Percentiles rank a stretch among this genome's conserved stretches.
phyloP scores from a whole-genome alignment of 2,113 vertebrate species.

The human (Homo sapiens) region DNA sequence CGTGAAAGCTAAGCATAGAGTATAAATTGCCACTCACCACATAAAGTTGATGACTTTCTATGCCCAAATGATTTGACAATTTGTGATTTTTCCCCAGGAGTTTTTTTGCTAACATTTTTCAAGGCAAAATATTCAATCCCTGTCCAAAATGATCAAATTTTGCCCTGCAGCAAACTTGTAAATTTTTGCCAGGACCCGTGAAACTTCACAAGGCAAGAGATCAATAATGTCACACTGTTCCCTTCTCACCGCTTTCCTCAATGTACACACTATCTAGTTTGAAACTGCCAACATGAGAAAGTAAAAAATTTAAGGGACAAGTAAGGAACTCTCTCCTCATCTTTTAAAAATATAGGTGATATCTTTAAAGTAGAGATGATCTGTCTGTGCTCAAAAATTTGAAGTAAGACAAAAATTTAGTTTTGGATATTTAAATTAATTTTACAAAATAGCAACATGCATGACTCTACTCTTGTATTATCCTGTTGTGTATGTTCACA shows the following conservation, averaged over 20 bases:
- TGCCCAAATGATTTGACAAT: conserved; percentile 77
- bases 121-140: conserved; percentile 76
- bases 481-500: background rate
- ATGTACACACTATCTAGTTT: conserved; percentile 41
- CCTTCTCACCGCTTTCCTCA: conserved; percentile 15
- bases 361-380: background rate
- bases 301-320: conserved; percentile 50
- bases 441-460: conserved; percentile 62
- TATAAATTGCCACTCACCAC: conserved; percentile 74
- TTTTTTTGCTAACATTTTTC: conserved; percentile 74
- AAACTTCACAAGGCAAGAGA: conserved; percentile 63
- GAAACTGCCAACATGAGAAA: conserved; percentile 49
- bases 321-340: background rate
- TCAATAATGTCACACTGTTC: conserved; percentile 62
- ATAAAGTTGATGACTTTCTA: conserved; percentile 78
- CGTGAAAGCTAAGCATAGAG: conserved; percentile 71
- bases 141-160: conserved; percentile 66
- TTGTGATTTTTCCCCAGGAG: conserved; percentile 70
- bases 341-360: conserved; percentile 42
- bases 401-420: conserved; percentile 57
- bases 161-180: conserved; percentile 69
- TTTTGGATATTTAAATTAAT: conserved; percentile 58
- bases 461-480: conserved; percentile 37
- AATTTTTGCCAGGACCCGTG: conserved; percentile 63
- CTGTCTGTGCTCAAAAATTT: conserved; percentile 31